Evolutionary conservation across 2,888 invertebrate genomes (phyloP).

Genomic region (Nyleta sp.): DNA sequence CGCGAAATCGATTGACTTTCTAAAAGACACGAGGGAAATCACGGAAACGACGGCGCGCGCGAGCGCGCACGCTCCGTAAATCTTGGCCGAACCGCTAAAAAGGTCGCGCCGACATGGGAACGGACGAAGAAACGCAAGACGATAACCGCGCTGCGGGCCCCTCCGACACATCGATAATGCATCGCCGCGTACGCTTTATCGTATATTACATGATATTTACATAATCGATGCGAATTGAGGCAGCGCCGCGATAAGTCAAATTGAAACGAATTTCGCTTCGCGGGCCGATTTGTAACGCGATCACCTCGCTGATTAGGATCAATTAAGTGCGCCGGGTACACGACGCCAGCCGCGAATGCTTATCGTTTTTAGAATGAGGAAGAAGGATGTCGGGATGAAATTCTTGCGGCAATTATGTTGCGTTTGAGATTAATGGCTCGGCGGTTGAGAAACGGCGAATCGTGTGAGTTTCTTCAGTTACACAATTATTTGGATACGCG

Average conservation of each 20-base stretch:
- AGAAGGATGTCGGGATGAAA: constrained; percentile 32
- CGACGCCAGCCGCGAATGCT: no score
- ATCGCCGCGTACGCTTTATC: constrained; percentile 27
- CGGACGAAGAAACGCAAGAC: constrained; percentile 53
- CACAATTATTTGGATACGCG: constrained; percentile 34
- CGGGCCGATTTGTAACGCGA: constrained; percentile 41
- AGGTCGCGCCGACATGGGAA: constrained; percentile 67
- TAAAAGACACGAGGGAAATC: constrained; percentile 65
- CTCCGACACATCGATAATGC: constrained; percentile 39
- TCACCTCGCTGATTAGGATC: no score
- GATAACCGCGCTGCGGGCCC: constrained; percentile 38
- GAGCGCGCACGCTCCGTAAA: constrained; percentile 56
- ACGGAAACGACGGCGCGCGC: constrained; percentile 60
- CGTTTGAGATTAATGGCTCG: constrained; percentile 42
- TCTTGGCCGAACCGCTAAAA: constrained; percentile 63
- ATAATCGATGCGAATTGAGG: constrained; percentile 56
- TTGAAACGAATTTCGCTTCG: constrained; percentile 35
- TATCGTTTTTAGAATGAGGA: no score
- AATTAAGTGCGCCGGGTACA: no score
- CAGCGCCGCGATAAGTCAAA: constrained; percentile 51
- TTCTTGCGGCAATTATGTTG: constrained; percentile 39
- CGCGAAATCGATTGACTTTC: constrained; percentile 65
- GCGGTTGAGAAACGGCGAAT: constrained; percentile 28
- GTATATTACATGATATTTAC: constrained; percentile 62
- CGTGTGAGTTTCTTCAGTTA: constrained; percentile 49